Base-by-base conservation (phyloP, 2,888 invertebrate species). In the Acleris laterana region DNA sequence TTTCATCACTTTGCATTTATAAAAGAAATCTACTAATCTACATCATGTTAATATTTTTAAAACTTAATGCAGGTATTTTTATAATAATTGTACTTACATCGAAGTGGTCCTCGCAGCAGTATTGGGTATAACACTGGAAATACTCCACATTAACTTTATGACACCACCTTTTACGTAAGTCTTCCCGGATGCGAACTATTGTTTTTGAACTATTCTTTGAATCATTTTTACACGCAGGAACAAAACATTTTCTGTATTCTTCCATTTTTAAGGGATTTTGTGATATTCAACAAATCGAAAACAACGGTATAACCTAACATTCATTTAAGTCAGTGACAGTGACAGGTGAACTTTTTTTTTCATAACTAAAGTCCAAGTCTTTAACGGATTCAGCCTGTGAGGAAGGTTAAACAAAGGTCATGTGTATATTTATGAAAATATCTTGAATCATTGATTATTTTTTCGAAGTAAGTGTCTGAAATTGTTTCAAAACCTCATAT, bases 31-130 rank as follows among this genome's bases (percentile, higher is more conserved):
- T 42, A 42, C 42, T 16, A 42, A 42, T 42, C 16, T 13, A 42
- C 42, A 42, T 42, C 16, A 42, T 42, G 16, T 42, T 42, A 42
- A 42, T 25, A 25, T 25, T 25, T 25, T 25, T 25, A 25, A 25
- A 25, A 25, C 25, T 25, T 25, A 25, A 25, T 25, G 25, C 25
- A 25, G 25, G 25, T 25, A 6, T 25, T 25, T 25, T 44, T 44
- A 5, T 44, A 16, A 16, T n/a, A 1, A 44, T 44, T 16, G n/a
- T 44, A 44, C 44, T 44, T n/a, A 44, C 44, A 44, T 44, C 44
- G n/a, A 44, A 44, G n/a, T 44, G 44, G n/a, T 44, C 44, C n/a
- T 44, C 44, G n/a, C 44, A 44, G n/a, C 44, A 44, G n/a, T 44
- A 44, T 44, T 44, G 44, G 13, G 44, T 44, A n/a, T 44, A 44